Conservation (phyloP, 2,113 vertebrate genomes). For the Okapia johnstoni region DNA sequence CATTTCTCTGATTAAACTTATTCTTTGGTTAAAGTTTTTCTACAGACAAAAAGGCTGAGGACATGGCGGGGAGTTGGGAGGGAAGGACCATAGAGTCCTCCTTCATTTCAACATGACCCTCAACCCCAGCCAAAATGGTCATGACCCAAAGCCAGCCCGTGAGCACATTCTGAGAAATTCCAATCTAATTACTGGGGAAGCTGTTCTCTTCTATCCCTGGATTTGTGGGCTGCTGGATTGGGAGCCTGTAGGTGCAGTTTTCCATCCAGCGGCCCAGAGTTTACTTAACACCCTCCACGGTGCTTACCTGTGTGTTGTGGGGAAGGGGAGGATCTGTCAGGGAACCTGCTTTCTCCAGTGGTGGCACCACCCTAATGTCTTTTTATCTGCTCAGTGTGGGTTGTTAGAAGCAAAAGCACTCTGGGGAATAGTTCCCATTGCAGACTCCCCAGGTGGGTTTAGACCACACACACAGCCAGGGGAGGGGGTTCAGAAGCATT, state of each 20-base stretch:
- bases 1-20: neutral
- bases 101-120: neutral
- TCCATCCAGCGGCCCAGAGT: rapidly evolving
- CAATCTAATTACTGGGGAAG: neutral
- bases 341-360: no score
- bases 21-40: neutral
- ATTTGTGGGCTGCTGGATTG: neutral
- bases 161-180: neutral
- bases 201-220: rapidly evolving
- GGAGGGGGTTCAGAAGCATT: neutral
- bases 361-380: neutral
- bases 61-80: rapidly evolving
- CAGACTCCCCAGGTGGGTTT: neutral
- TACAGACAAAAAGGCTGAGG: neutral
- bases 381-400: neutral
- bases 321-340: neutral
- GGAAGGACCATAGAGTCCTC: neutral
- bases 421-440: no score
- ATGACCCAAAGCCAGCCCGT: no score
- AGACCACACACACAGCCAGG: neutral
- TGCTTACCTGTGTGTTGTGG: rapidly evolving
- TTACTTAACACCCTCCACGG: neutral
- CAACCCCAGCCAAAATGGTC: neutral
- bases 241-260: neutral
- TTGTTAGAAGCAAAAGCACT: neutral